Evolutionary conservation across 1,140 invertebrate species (phyloP).

Genomic region (Tribolium madens): DNA sequence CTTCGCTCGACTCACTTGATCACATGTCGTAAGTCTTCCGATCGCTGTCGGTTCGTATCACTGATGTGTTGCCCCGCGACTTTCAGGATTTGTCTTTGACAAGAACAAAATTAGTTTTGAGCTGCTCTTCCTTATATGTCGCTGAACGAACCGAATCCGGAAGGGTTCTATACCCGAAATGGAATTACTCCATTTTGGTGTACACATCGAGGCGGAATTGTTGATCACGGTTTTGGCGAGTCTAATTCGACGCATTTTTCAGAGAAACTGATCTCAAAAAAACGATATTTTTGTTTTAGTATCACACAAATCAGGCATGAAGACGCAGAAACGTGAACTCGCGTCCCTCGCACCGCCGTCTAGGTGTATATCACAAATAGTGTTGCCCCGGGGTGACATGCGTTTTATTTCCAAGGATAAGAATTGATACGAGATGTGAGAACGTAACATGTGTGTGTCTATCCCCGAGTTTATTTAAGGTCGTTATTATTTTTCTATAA

Average conservation of each 20-base stretch:
- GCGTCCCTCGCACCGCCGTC: conserved; percentile 40
- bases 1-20: conserved; percentile 55
- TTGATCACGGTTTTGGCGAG: background rate
- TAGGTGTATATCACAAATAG: conserved; percentile 56
- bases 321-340: conserved; percentile 41
- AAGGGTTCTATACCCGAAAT: conserved; percentile 6
- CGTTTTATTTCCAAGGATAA: conserved; percentile 56
- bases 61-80: conserved; percentile 44
- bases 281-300: conserved; percentile 53
- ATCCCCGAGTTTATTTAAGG: conserved; percentile 33
- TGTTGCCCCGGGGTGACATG: conserved; percentile 54
- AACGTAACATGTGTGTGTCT: conserved; percentile 51
- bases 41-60: conserved; percentile 48
- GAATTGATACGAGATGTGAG: conserved; percentile 56
- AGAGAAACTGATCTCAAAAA: background rate
- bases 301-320: conserved; percentile 52
- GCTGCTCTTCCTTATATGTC: conserved; percentile 29
- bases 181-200: background rate
- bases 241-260: background rate
- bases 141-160: background rate
- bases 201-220: background rate
- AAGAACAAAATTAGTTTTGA: conserved; percentile 50
- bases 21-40: conserved; percentile 57
- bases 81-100: conserved; percentile 50
- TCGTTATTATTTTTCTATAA: conserved; percentile 42